Conservation (phyloP, 2,113 vertebrate genomes). For the Aix galericulata region DNA sequence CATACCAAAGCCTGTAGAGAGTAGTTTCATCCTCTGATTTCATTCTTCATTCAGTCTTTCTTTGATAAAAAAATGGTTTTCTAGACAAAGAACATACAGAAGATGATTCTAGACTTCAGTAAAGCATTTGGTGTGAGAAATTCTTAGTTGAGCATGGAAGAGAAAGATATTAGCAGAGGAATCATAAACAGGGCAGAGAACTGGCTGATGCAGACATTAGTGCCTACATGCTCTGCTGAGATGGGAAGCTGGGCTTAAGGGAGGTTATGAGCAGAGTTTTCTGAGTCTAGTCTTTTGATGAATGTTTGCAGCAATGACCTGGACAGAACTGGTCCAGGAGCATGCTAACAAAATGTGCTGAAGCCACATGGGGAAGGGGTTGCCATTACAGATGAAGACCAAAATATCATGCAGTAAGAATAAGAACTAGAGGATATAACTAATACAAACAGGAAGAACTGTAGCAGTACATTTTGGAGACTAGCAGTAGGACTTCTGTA, state of each 20-base stretch:
- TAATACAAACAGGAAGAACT: neutral
- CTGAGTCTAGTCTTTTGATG: neutral
- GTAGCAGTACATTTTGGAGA: neutral
- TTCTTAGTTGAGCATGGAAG: neutral
- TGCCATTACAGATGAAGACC: neutral
- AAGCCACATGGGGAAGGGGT: neutral
- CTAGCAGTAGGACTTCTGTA: neutral
- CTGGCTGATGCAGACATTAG: conserved; percentile 23
- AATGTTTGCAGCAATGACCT: conserved; percentile 33
- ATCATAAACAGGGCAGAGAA: neutral
- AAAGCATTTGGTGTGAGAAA: neutral
- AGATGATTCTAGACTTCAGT: conserved; percentile 19
- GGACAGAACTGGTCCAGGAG: neutral
- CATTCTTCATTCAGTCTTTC: neutral
- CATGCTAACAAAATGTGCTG: neutral
- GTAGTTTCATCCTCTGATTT: neutral
- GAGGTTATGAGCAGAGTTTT: neutral
- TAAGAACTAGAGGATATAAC: neutral
- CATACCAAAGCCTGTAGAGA: neutral
- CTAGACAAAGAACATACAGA: neutral
- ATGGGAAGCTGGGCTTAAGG: neutral
- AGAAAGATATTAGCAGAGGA: conserved; percentile 32
- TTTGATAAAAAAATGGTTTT: conserved; percentile 10
- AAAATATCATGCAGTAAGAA: neutral
- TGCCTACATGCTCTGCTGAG: conserved; percentile 2